Evolutionary conservation across 2,797 vertebrate species (phyloP), one percentile per base, ranked within the genome.

Genomic region (Peromyscus attwateri): DNA sequence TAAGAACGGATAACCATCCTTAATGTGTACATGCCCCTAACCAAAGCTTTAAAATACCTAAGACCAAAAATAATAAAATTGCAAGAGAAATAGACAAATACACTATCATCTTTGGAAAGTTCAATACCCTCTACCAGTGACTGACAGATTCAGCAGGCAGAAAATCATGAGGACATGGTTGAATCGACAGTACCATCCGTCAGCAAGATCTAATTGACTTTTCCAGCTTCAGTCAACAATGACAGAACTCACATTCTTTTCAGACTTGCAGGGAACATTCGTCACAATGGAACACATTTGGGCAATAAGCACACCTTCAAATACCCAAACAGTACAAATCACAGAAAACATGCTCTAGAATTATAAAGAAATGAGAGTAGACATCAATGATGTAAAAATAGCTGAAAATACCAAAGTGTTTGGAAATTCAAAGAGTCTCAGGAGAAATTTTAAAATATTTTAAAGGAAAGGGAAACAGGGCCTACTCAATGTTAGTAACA

Each of bases 81-180:
- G 40, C 43, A 79, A 81, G 79, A 95, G 43, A 92, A 92, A 82
- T 73, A 90, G 76, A 87, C 55, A 87, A 96, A 94, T 66, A 5
- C 52, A 90, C 37, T 82, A 29, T 92, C 81, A 40, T 60, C 89
- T 68, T 37, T 79, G 70, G 11, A 95, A 55, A 52, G 40, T 90
- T 94, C 81, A 92, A 83, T 43, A 90, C 80, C 40, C 23, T 90
- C 37, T 94, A 60, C 92, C 89, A 82, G 75, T 94, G 92, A 87
- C 81, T 92, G 89, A 87, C 81, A 95, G 85, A 87, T 90, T 76
- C 62, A 90, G 85, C 87, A 94, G 64, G 85, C 85, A 96, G 75
- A 77, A 93, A 96, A 96, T 94, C 96, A 91, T 37, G 93, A 89
- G 46, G 68, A 95, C 79, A 89, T 83, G 87, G 79, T 25, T 89